A percentile compares a stretch with the other conserved stretches of the same genome.
phyloP scores from a whole-genome alignment of 2,797 vertebrate species.

The Odontamblyopus rebecca region DNA sequence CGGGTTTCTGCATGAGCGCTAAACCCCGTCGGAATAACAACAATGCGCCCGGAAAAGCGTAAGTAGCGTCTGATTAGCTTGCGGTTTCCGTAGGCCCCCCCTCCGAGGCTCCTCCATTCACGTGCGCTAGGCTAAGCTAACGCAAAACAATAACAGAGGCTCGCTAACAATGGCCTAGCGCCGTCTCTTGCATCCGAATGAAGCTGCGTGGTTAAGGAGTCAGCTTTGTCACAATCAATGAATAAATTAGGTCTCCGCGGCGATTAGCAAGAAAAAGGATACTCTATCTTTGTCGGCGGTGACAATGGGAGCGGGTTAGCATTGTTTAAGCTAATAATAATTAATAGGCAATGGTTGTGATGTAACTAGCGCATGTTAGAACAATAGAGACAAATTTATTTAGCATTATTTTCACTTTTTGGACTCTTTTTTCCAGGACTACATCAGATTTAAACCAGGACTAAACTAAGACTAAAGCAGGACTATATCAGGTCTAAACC shows the following conservation, averaged over 20 bases:
- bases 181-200: constrained; percentile 2
- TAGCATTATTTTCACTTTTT: too few relatives aligned
- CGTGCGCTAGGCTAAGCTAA: not conserved
- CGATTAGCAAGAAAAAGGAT: constrained; percentile 13
- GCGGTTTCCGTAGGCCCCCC: not conserved
- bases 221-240: constrained; percentile 2
- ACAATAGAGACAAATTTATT: too few relatives aligned
- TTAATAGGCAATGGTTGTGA: not conserved
- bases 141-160: not conserved
- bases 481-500: too few relatives aligned
- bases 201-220: not conserved
- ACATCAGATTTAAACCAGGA: too few relatives aligned
- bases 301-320: constrained; percentile 8
- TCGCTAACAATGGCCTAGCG: not conserved
- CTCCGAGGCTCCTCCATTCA: not conserved
- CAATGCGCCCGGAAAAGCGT: constrained; percentile 68
- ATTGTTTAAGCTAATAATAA: not conserved
- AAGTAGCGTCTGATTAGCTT: constrained; percentile 34
- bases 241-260: constrained; percentile 34
- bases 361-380: not conserved
- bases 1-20: constrained; percentile 69
- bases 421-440: too few relatives aligned
- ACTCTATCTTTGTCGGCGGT: constrained; percentile 1
- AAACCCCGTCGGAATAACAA: constrained; percentile 76
- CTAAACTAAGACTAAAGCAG: too few relatives aligned